phyloP scores from a whole-genome alignment of 2,797 vertebrate species.

The Chrysocyon brachyurus region DNA sequence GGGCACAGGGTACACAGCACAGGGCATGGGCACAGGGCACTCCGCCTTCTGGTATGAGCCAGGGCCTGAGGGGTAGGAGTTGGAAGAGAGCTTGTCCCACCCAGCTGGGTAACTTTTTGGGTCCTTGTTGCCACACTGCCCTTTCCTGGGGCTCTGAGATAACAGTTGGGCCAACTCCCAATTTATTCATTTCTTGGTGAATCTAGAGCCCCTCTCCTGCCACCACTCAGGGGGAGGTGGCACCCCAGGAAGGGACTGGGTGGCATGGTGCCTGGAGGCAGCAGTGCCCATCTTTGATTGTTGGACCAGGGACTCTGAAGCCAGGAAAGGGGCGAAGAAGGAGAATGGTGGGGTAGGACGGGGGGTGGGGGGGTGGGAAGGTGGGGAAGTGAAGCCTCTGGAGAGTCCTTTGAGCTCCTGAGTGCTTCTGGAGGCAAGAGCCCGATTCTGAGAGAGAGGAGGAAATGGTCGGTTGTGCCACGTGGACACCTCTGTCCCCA shows the following conservation, averaged over 20 bases:
- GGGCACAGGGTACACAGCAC: too few relatives aligned
- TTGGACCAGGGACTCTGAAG: not conserved
- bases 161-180: not conserved
- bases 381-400: not conserved
- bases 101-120: not conserved
- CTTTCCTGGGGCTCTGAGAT: not conserved
- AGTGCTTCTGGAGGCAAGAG: not conserved
- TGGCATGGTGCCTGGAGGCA: not conserved
- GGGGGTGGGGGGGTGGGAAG: too few relatives aligned
- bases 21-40: not conserved
- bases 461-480: not conserved
- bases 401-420: not conserved
- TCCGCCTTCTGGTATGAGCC: not conserved
- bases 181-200: not conserved
- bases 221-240: not conserved
- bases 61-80: not conserved
- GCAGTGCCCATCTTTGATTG: not conserved
- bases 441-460: not conserved
- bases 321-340: not conserved
- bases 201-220: too few relatives aligned
- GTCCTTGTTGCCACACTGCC: not conserved
- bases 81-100: not conserved
- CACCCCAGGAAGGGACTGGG: conserved; percentile 4
- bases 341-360: too few relatives aligned
- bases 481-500: too few relatives aligned